Conservation (phyloP, 2,797 vertebrate species). For the Hirundo rustica region DNA sequence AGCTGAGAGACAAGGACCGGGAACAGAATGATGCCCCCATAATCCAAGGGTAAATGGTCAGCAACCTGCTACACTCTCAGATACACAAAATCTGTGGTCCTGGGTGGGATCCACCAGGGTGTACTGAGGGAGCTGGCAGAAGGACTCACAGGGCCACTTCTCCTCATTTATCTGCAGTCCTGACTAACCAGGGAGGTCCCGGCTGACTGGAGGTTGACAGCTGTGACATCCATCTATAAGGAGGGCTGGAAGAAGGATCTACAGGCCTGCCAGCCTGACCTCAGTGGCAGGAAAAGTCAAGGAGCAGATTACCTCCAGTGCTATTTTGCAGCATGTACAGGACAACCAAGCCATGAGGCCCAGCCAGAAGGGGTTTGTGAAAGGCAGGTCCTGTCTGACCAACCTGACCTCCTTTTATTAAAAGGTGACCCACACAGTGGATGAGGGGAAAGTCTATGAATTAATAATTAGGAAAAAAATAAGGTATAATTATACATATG, state of each 20-base stretch:
- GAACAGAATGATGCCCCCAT: background rate
- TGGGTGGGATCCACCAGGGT: rapidly evolving
- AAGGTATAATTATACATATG: background rate
- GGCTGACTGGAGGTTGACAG: background rate
- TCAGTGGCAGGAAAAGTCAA: background rate
- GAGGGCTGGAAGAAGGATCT: background rate
- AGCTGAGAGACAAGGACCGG: background rate
- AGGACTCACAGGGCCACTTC: background rate
- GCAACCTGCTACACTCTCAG: background rate
- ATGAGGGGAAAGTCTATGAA: background rate
- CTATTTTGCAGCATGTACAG: background rate
- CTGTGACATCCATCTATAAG: background rate
- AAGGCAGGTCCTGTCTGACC: background rate
- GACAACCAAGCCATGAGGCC: background rate
- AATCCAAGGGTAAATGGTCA: background rate
- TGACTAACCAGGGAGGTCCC: background rate
- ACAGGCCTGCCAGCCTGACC: background rate
- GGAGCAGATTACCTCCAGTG: too few species aligned
- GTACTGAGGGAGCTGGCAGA: background rate
- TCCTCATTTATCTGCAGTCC: background rate
- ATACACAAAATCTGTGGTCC: background rate
- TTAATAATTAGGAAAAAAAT: background rate
- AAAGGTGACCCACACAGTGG: background rate
- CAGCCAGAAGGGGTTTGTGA: background rate
- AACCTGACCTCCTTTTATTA: background rate